These are phyloP conservation scores for Drosophila paulistorum DNA, from an alignment of 1,140 invertebrate species.

Conservation along the genomic window DNA sequence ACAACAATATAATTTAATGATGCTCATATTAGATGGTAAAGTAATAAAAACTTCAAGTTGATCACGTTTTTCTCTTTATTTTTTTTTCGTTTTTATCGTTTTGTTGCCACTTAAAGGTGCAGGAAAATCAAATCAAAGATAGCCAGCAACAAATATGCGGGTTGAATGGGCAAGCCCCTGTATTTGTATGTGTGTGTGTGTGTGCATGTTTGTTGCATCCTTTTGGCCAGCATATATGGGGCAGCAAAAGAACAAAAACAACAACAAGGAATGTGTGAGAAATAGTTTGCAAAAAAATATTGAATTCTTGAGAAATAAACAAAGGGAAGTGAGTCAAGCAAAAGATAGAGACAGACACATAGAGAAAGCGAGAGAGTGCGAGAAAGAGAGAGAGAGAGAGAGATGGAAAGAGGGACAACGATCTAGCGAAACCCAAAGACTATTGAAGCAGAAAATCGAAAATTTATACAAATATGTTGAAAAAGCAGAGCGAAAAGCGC, in stretches of 20 bases:
- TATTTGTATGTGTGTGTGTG: slow-evolving; percentile 6
- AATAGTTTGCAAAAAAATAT: slow-evolving; percentile 70
- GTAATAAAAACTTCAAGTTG: slow-evolving; percentile 53
- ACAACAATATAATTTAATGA: slow-evolving; percentile 75
- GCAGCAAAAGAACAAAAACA: slow-evolving; percentile 41
- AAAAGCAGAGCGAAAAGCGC: slow-evolving; percentile 45
- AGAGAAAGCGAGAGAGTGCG: neutral
- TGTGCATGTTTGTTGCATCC: slow-evolving; percentile 27
- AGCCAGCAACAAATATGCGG: slow-evolving; percentile 2
- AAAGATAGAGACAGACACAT: neutral
- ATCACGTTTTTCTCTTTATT: neutral
- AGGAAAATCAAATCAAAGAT: slow-evolving; percentile 15
- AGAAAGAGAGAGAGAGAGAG: slow-evolving; percentile 1
- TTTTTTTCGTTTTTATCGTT: neutral
- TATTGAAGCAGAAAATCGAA: slow-evolving; percentile 79
- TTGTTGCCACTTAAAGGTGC: slow-evolving; percentile 33
- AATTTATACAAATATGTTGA: slow-evolving; percentile 80
- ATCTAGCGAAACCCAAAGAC: slow-evolving; percentile 38
- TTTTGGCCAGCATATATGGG: slow-evolving; percentile 35
- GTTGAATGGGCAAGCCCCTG: neutral
- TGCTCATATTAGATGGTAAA: slow-evolving; percentile 51
- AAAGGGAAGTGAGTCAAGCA: slow-evolving; percentile 63
- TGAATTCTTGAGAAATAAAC: slow-evolving; percentile 78
- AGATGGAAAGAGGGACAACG: neutral
- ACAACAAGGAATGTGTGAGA: slow-evolving; percentile 54